Conservation (phyloP, 2,888 invertebrate species). For the Nephrotoma appendiculata region DNA sequence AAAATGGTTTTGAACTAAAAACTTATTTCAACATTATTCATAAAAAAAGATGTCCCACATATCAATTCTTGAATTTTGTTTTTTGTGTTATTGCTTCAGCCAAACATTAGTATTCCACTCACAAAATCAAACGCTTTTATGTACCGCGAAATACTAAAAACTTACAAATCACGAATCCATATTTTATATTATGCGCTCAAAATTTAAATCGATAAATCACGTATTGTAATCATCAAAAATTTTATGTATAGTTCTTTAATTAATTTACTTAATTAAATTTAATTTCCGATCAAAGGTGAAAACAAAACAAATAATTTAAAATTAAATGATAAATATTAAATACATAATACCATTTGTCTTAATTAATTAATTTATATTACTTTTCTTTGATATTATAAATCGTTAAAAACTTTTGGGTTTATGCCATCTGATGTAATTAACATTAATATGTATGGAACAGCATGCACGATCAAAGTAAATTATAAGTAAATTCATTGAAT, state of each 20-base stretch:
- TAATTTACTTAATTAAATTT: neutral
- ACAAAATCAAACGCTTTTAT: neutral
- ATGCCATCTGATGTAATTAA: neutral
- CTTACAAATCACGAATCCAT: neutral
- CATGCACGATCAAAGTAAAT: neutral
- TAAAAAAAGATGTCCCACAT: too few species aligned
- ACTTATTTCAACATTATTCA: too few species aligned
- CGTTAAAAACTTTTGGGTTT: neutral
- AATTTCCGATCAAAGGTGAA: neutral
- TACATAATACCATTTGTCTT: neutral
- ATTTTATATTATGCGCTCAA: neutral
- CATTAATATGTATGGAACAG: neutral
- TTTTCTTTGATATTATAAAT: neutral
- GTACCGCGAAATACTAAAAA: neutral
- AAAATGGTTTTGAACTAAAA: too few species aligned
- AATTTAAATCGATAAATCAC: neutral
- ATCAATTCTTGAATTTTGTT: too few species aligned
- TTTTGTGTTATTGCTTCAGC: neutral
- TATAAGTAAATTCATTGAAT: neutral
- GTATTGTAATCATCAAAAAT: neutral
- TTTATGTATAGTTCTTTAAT: neutral
- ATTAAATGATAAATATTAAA: neutral
- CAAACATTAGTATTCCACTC: neutral
- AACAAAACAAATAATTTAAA: neutral
- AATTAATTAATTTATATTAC: neutral